These are phyloP conservation scores for Cinclus cinclus DNA, from an alignment of 2,113 vertebrate species.

Conservation along the genomic window DNA sequence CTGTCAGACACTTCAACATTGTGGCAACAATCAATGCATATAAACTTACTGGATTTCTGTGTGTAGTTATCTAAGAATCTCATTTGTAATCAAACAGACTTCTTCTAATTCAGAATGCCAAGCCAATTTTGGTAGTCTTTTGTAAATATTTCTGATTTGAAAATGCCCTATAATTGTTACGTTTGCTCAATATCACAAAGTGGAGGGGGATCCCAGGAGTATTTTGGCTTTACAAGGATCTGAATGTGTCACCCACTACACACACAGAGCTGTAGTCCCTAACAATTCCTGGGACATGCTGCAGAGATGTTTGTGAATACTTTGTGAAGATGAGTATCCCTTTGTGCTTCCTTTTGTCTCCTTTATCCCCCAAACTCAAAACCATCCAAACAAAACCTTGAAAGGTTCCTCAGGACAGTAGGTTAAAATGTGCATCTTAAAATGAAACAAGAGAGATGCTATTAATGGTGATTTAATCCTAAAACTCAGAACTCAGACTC, in stretches of 20 bases:
- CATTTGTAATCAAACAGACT: neutral
- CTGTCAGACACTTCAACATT: slow-evolving; percentile 3
- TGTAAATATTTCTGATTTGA: neutral
- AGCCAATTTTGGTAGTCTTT: neutral
- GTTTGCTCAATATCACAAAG: neutral
- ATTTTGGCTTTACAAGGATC: neutral
- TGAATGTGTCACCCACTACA: neutral
- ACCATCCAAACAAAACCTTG: neutral
- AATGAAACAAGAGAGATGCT: neutral
- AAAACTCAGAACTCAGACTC: neutral
- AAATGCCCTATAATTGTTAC: neutral
- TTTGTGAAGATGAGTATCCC: neutral
- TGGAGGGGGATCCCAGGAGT: neutral
- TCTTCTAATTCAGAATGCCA: neutral
- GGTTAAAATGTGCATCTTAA: neutral
- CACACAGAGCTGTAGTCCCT: neutral
- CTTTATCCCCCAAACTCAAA: neutral
- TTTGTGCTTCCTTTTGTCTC: neutral
- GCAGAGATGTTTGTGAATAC: neutral
- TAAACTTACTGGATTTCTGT: slow-evolving; percentile 24
- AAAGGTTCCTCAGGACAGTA: neutral
- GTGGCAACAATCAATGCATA: slow-evolving; percentile 9
- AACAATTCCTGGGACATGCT: neutral
- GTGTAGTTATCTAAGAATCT: slow-evolving; percentile 18
- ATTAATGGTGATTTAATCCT: neutral